phyloP scores from a whole-genome alignment of 2,797 vertebrate species.

The Brotula barbata region DNA sequence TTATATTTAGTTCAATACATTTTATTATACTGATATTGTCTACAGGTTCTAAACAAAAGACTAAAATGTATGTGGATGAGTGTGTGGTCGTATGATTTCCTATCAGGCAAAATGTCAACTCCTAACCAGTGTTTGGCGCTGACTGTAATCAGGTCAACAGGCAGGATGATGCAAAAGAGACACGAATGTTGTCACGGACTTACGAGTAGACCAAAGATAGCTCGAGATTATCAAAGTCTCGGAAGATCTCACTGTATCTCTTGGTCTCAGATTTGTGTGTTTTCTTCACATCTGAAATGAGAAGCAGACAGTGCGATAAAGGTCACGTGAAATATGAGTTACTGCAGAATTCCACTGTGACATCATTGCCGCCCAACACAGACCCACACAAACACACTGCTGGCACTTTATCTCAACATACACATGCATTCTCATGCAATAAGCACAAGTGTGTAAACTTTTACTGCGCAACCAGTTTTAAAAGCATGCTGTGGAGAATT shows the following conservation, averaged over 20 bases:
- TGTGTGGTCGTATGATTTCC: neutral
- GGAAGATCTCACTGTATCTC: constrained; percentile 92
- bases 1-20: too few relatives aligned
- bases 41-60: too few relatives aligned
- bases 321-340: too few relatives aligned
- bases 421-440: neutral
- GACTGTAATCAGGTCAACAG: neutral
- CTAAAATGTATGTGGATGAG: neutral
- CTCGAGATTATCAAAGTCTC: constrained; percentile 89
- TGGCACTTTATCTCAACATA: neutral
- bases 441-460: constrained; percentile 1
- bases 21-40: neutral
- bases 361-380: constrained; percentile 4
- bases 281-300: constrained; percentile 69
- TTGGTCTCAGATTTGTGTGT: constrained; percentile 71
- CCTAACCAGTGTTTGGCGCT: neutral
- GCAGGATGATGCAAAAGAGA: neutral
- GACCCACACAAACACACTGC: neutral
- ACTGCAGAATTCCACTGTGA: neutral
- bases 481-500: neutral
- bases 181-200: constrained; percentile 54
- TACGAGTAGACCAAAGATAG: constrained; percentile 83
- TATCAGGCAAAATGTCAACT: constrained; percentile 6
- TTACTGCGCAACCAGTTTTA: constrained; percentile 1
- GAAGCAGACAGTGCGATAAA: constrained; percentile 13